Evolutionary conservation across 2,113 vertebrate genomes (phyloP).

Genomic region (Odocoileus virginianus): DNA sequence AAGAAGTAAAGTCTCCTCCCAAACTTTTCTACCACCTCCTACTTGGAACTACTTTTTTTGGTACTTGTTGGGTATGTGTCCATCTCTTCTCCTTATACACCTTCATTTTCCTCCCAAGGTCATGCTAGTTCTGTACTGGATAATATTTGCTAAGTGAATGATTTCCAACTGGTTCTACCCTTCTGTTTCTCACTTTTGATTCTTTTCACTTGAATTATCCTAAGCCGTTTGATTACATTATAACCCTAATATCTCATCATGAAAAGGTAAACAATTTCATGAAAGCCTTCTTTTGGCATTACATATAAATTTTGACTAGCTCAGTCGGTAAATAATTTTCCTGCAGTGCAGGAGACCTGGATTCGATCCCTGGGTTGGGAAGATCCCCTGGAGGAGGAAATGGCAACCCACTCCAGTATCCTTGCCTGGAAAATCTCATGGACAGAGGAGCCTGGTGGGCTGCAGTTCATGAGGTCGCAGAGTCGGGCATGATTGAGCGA

Average conservation of each 20-base stretch:
- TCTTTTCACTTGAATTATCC: not conserved
- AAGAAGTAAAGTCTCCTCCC: rapidly evolving
- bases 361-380: not conserved
- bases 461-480: not conserved
- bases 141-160: not conserved
- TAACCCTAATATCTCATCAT: not conserved
- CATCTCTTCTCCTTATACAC: rapidly evolving
- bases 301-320: not conserved
- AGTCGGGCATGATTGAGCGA: not conserved
- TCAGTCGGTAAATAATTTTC: not conserved
- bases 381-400: not conserved
- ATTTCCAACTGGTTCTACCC: not conserved
- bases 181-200: not conserved
- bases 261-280: not conserved
- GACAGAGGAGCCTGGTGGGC: not conserved
- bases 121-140: not conserved
- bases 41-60: not conserved
- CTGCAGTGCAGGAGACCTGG: not conserved
- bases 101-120: no score
- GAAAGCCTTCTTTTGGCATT: not conserved
- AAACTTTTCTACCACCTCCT: not conserved
- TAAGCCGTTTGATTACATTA: not conserved
- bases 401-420: not conserved
- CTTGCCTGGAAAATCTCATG: not conserved
- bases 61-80: not conserved